A percentile compares a stretch with the other conserved stretches of the same genome.
Evolutionary conservation across 30 jellyfish, hydroid and myxozoan species (phyloP).

Genomic region (Mastigias papua): DNA sequence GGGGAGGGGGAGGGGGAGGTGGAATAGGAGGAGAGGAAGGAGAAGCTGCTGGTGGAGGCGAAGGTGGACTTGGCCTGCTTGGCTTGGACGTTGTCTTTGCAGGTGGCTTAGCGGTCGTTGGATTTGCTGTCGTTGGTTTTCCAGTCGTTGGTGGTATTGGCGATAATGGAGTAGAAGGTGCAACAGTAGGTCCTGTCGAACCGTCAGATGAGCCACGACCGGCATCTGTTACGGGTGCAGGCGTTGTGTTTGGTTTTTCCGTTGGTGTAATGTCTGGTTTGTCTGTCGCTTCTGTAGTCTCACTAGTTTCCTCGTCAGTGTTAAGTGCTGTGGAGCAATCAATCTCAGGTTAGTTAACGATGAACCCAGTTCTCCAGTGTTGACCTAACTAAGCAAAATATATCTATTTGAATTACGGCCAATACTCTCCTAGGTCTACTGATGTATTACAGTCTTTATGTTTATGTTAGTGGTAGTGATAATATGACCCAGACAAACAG

Average conservation of each 20-base stretch:
- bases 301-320: slow-evolving; percentile 41
- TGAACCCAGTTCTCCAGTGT: background rate
- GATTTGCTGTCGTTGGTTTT: slow-evolving; percentile 36
- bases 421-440: too few relatives aligned
- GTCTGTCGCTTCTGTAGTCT: slow-evolving; percentile 30
- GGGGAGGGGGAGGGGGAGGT: slow-evolving; percentile 1
- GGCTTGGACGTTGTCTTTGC: background rate
- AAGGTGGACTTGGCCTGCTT: slow-evolving; percentile 4
- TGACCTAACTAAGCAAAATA: too few relatives aligned
- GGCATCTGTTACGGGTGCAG: slow-evolving; percentile 9
- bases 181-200: slow-evolving; percentile 4
- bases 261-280: background rate
- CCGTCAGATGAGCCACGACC: slow-evolving; percentile 9
- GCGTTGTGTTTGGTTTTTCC: slow-evolving; percentile 1
- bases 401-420: too few relatives aligned
- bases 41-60: slow-evolving; percentile 50
- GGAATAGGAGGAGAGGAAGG: too few relatives aligned
- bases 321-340: slow-evolving; percentile 16
- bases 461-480: too few relatives aligned
- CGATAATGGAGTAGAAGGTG: slow-evolving; percentile 34
- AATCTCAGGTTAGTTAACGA: background rate
- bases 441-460: too few relatives aligned
- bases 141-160: slow-evolving; percentile 24
- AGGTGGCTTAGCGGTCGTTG: slow-evolving; percentile 24
- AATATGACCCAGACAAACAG: too few relatives aligned